Evolutionary conservation across 2,113 vertebrate genomes (phyloP).

Genomic region (Rutilus rutilus): DNA sequence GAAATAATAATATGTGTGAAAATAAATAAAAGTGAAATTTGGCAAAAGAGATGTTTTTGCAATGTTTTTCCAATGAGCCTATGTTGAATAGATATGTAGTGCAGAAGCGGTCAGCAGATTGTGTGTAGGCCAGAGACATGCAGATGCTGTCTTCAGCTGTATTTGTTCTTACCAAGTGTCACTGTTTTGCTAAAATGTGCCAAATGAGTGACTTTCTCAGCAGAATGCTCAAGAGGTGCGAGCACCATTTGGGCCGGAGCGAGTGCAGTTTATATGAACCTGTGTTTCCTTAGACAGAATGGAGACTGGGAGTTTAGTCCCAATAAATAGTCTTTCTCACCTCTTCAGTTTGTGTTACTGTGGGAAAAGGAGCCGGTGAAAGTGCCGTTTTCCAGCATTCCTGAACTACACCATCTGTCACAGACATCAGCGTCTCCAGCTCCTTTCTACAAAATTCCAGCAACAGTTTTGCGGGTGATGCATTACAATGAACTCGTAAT

Average conservation of each 20-base stretch:
- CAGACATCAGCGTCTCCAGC: not conserved
- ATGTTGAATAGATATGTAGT: no score
- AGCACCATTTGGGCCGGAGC: slow-evolving; percentile 49
- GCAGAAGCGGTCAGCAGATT: not conserved
- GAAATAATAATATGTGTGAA: no score
- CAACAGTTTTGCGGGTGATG: no score
- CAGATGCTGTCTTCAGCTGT: not conserved
- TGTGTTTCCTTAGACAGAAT: slow-evolving; percentile 4
- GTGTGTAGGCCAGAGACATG: not conserved
- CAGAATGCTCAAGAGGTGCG: slow-evolving; percentile 30
- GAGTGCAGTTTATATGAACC: slow-evolving; percentile 34
- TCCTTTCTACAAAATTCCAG: no score
- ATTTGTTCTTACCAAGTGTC: slow-evolving; percentile 32
- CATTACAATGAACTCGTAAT: no score
- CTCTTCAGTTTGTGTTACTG: slow-evolving; percentile 41
- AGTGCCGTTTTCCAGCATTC: slow-evolving; percentile 2
- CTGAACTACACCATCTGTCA: slow-evolving; percentile 21
- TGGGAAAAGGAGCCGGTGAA: slow-evolving; percentile 41
- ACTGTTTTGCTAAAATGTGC: slow-evolving; percentile 30
- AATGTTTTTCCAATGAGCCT: no score
- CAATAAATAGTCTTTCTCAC: slow-evolving; percentile 53
- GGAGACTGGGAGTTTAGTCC: slow-evolving; percentile 11
- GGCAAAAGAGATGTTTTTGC: no score
- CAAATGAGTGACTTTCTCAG: slow-evolving; percentile 40
- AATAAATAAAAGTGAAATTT: no score